These are phyloP conservation scores for Amblyopsis rosae DNA, from an alignment of 2,113 vertebrate genomes.

Conservation along the genomic window DNA sequence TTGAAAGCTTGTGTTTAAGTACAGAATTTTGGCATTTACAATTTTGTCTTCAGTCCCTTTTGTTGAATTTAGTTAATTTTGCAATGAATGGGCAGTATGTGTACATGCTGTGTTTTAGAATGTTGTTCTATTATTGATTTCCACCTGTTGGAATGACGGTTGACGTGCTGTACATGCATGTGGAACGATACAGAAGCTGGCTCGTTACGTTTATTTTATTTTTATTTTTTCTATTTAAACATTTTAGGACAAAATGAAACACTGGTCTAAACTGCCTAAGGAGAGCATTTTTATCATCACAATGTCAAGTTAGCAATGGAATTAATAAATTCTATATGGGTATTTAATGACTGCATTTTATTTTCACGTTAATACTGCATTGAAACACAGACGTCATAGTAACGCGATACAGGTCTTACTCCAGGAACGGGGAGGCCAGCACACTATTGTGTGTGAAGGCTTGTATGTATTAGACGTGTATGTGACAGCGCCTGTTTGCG, in stretches of 20 bases:
- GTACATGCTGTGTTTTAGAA: background rate
- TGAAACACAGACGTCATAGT: background rate
- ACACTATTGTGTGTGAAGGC: background rate
- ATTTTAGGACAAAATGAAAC: constrained; percentile 30
- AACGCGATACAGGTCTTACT: background rate
- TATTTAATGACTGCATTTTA: constrained; percentile 20
- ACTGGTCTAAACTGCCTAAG: constrained; percentile 16
- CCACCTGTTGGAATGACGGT: background rate
- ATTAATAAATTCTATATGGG: constrained; percentile 56
- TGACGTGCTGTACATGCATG: background rate
- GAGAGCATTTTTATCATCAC: constrained; percentile 45
- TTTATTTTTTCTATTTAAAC: background rate
- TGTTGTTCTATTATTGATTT: background rate
- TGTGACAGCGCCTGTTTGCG: constrained; percentile 1
- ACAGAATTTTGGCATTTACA: background rate
- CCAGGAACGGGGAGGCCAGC: no score
- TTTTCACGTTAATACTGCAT: background rate
- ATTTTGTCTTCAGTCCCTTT: background rate
- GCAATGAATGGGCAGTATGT: constrained; percentile 18
- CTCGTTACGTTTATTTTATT: background rate
- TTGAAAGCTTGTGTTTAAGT: background rate
- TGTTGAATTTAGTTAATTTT: constrained; percentile 7
- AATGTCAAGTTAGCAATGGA: constrained; percentile 49
- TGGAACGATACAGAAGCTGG: no score
- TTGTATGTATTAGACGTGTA: background rate